phyloP scores from a whole-genome alignment of 2,113 vertebrate genomes.

The Choloepus hoffmanni region DNA sequence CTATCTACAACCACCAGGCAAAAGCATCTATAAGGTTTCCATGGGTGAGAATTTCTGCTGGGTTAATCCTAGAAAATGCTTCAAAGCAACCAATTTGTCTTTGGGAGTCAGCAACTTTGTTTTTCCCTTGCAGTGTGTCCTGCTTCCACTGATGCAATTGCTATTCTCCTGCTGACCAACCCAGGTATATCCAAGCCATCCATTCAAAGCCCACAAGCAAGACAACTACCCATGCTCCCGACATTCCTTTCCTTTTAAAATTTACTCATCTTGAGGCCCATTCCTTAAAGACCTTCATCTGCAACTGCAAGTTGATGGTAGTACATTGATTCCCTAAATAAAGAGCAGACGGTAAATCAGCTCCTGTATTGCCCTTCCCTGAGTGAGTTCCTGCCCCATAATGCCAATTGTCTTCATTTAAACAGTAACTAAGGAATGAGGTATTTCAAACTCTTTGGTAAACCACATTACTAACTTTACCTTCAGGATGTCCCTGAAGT shows the following conservation, averaged over 20 bases:
- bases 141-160: neutral
- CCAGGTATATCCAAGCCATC: neutral
- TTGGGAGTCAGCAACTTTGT: neutral
- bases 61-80: neutral
- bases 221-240: neutral
- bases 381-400: neutral
- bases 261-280: neutral
- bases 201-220: neutral
- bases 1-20: neutral
- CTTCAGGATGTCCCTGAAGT: neutral
- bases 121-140: neutral
- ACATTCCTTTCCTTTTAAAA: neutral
- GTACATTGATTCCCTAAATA: neutral
- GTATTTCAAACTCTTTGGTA: neutral
- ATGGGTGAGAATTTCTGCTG: neutral
- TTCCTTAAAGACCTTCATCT: neutral
- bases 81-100: neutral
- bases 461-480: neutral
- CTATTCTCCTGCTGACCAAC: neutral
- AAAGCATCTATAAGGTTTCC: neutral
- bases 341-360: neutral
- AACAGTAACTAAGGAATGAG: neutral
- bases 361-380: neutral
- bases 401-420: neutral
- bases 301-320: neutral